Base-by-base conservation (phyloP, 1,140 invertebrate species). In the Calephelis nemesis region DNA sequence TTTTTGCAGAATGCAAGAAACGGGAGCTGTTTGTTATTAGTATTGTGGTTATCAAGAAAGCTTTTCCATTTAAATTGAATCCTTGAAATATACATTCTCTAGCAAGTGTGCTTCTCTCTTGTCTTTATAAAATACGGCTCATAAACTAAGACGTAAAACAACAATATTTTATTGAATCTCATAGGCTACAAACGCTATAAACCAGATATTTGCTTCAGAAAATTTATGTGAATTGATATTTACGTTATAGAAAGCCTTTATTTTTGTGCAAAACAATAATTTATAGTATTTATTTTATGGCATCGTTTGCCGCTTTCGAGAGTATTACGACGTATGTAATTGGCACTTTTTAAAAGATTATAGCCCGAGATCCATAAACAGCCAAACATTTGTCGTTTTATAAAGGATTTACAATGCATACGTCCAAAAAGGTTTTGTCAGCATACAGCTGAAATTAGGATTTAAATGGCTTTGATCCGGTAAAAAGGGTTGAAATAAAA, bases 121-220 rank as follows among this genome's bases (percentile, higher is more conserved):
- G 13, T 66, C 50, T 66, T 66, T 77, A 74, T 79, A 81, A 78
- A 79, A 78, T 81, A 83, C 74, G 58, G 74, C 68, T 72, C 79
- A 72, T 83, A 83, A 83, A 83, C 70, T 77, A 70, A 73, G 69
- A 75, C 74, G 75, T 81, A 79, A 81, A 81, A 77, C 73, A 74
- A 73, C 70, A 40, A 62, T 66, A 74, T 79, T 82, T 81, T 83
- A 83, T 81, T 81, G 74, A 72, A 72, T 76, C 71, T 66, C 72
- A 72, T 74, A 74, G 74, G 71, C 65, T 71, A 70, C 63, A 64
- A 52, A 58, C 45, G 76, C 73, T 65, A 79, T 79, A 83, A 82
- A 79, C 69, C 70, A 68, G 72, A 71, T 79, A 82, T 79, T 77
- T 52, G 75, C 62, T 72, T 67, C 67, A 60, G 69, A 7, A 76